A percentile compares a stretch with the other conserved stretches of the same genome.
Conservation (phyloP, 2,113 vertebrate species). For the Xerus inauris region DNA sequence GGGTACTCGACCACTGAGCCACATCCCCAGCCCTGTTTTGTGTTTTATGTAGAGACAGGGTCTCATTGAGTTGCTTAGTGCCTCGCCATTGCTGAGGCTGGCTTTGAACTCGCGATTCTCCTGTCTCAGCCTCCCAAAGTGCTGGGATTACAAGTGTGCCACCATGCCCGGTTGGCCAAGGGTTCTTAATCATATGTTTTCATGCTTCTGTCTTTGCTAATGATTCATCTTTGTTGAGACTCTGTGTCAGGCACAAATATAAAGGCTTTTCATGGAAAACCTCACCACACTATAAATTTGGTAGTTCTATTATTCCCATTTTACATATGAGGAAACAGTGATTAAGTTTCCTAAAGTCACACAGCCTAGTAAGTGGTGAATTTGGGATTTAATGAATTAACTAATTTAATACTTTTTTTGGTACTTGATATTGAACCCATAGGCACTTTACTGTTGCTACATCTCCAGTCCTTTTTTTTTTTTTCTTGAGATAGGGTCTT, state of each 20-base stretch:
- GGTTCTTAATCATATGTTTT: background rate
- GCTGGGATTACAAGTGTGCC: background rate
- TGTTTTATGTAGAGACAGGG: no score
- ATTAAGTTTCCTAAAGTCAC: background rate
- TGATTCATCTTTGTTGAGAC: background rate
- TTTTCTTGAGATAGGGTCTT: no score
- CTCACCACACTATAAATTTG: background rate
- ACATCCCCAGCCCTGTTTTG: no score
- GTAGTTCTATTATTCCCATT: background rate
- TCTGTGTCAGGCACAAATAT: constrained; percentile 24
- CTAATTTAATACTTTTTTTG: background rate
- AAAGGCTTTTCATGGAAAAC: background rate
- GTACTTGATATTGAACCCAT: no score
- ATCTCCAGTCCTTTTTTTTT: no score
- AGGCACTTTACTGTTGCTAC: no score
- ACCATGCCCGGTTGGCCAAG: background rate
- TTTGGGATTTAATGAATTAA: constrained; percentile 26
- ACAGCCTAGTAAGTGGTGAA: background rate
- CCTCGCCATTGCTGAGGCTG: no score
- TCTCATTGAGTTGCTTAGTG: no score
- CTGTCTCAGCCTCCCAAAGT: no score
- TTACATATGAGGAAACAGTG: background rate
- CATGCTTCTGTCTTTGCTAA: background rate
- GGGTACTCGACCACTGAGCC: no score
- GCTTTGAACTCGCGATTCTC: no score